A percentile compares a stretch with the other conserved stretches of the same genome.
These are phyloP conservation scores for Lydus trimaculatus DNA, from an alignment of 2,888 invertebrate species.

Conservation along the genomic window DNA sequence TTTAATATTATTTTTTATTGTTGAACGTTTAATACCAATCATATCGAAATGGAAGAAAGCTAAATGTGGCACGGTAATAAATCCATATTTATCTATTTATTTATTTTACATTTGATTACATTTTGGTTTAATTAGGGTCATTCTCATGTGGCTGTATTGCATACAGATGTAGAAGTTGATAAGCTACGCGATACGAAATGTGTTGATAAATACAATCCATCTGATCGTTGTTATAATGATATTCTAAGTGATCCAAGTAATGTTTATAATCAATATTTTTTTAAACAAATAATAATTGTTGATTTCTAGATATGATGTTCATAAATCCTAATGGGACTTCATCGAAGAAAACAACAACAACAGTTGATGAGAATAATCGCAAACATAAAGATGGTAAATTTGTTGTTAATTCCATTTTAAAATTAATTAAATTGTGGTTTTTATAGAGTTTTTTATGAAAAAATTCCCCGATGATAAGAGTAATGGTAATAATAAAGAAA, in stretches of 20 bases:
- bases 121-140: conserved; percentile 27
- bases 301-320: conserved; percentile 23
- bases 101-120: neutral
- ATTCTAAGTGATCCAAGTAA: conserved; percentile 64
- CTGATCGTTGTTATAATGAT: conserved; percentile 87
- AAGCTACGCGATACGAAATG: conserved; percentile 64
- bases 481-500: neutral
- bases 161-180: conserved; percentile 53
- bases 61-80: conserved; percentile 55
- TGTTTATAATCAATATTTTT: neutral
- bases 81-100: conserved; percentile 13
- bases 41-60: conserved; percentile 83
- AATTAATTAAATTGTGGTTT: neutral
- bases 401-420: neutral
- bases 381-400: conserved; percentile 1
- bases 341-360: conserved; percentile 16
- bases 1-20: conserved; percentile 88
- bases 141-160: conserved; percentile 69
- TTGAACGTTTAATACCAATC: conserved; percentile 82
- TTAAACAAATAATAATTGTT: conserved; percentile 10
- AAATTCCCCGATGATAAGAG: neutral
- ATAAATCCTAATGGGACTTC: neutral
- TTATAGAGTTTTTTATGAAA: neutral
- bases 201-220: conserved; percentile 89
- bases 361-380: neutral